phyloP scores from a whole-genome alignment of 2,888 invertebrate species.

The Nomada lathburiana region DNA sequence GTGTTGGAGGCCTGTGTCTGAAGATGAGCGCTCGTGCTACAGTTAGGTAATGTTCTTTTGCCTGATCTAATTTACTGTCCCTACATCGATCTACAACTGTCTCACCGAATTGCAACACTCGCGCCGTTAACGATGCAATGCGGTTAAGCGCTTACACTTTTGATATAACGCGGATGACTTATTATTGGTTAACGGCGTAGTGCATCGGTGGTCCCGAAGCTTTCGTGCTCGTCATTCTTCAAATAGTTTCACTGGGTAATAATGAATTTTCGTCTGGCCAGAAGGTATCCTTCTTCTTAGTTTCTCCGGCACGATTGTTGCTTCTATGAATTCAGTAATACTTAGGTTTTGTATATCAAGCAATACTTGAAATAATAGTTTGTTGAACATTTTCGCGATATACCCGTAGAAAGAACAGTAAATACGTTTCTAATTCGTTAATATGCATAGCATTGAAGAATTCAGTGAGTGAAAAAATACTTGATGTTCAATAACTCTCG shows the following conservation, averaged over 20 bases:
- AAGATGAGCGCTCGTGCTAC: constrained; percentile 74
- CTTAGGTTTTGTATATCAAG: too few species aligned
- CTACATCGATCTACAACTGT: constrained; percentile 82
- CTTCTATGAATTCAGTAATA: too few species aligned
- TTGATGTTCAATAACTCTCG: too few species aligned
- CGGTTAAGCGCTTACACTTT: constrained; percentile 53
- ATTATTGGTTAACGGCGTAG: constrained; percentile 29
- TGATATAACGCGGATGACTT: constrained; percentile 47
- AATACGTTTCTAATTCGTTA: too few species aligned
- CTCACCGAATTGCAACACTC: constrained; percentile 74
- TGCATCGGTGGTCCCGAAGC: background rate
- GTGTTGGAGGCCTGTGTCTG: constrained; percentile 70
- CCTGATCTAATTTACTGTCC: constrained; percentile 83
- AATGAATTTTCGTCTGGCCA: background rate
- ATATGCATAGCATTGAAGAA: too few species aligned
- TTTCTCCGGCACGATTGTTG: background rate
- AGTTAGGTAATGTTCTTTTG: constrained; percentile 80
- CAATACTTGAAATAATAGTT: background rate
- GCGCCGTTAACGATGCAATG: constrained; percentile 71
- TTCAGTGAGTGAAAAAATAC: too few species aligned
- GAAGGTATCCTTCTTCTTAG: background rate
- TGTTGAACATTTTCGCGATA: background rate
- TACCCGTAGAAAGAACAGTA: too few species aligned
- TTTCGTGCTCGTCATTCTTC: background rate
- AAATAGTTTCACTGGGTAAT: background rate